Base-by-base conservation (phyloP, 1,140 invertebrate genomes). In the Doryteuthis pealeii region DNA sequence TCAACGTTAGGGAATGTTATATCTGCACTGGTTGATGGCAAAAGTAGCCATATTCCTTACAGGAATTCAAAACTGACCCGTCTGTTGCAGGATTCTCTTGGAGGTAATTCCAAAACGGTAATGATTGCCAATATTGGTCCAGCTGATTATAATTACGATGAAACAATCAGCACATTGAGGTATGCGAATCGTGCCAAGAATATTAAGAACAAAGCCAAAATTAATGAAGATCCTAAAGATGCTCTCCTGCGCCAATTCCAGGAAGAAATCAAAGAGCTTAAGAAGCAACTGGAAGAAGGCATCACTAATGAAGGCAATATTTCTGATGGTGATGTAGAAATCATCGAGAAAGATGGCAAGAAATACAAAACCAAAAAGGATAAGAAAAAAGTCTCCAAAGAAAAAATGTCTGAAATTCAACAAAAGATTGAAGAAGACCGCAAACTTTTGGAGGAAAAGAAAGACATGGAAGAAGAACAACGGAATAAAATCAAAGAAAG, bases 161-260 rank as follows among this genome's bases (percentile, higher is more conserved):
- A 99, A 88, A 97, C 96, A 0, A 94, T 99, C 66, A 98, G 95
- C 83, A 99, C 98, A 0, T 89, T 99, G 65, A 90, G 98, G 22
- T 99, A 99, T 89, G 97, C 98, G 1, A 97, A 96, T 89, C 90
- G 97, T 72, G 97, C 97, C 2, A 99, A 99, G 88, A 97, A 95
- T 84, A 99, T 99, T 75, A 94, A 96, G 85, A 99, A 99, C 88
- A 92, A 93, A 79, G 97, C 96, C 69, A 92, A 93, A 77, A 93
- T 99, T 73, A 99, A 99, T 87, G 97, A 98, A 86, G 97, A 99
- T 89, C 96, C 97, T 0, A 99, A 99, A 84, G 97, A 99, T 89
- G 96, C 98, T 3, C 88, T 99, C 31, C 91, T 99, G 22, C 92
- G 96, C 65, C 93, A 96, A 84, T 99, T 98, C 87, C 97, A 99